phyloP scores from a whole-genome alignment of 2,888 invertebrate genomes.

The Hypolimnas misippus region DNA sequence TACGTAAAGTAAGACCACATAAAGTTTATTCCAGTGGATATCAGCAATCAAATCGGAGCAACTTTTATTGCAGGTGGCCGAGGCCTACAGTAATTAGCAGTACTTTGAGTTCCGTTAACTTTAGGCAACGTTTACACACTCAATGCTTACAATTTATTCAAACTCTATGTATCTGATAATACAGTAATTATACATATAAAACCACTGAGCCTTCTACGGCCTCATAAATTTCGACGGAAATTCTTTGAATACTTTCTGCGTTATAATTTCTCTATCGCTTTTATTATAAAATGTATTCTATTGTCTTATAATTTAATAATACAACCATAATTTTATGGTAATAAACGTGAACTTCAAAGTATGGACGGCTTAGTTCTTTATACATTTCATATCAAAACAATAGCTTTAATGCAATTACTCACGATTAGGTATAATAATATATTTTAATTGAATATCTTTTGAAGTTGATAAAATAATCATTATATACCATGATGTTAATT shows the following conservation, averaged over 20 bases:
- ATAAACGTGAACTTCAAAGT: background rate
- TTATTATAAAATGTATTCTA: background rate
- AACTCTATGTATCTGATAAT: slow-evolving; percentile 24
- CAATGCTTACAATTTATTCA: slow-evolving; percentile 14
- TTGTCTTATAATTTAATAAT: slow-evolving; percentile 18
- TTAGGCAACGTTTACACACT: slow-evolving; percentile 24
- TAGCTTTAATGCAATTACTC: background rate
- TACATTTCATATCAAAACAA: background rate
- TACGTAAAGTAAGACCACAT: slow-evolving; percentile 7
- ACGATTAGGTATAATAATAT: too few relatives aligned
- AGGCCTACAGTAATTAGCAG: slow-evolving; percentile 29
- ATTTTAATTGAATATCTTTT: too few relatives aligned
- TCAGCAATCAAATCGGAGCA: slow-evolving; percentile 34
- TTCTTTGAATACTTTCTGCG: slow-evolving; percentile 18
- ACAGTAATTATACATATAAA: slow-evolving; percentile 24
- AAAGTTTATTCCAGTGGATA: slow-evolving; percentile 25
- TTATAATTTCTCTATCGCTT: slow-evolving; percentile 16
- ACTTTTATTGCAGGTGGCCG: slow-evolving; percentile 24
- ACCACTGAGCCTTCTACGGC: slow-evolving; percentile 24
- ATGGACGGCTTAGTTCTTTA: background rate
- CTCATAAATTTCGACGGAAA: slow-evolving; percentile 18
- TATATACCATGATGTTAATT: too few relatives aligned
- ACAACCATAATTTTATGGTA: background rate
- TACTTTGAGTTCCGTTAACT: slow-evolving; percentile 26
- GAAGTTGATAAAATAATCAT: too few relatives aligned